Conservation (phyloP, 2,113 vertebrate species). For the Centropus unirufus region DNA sequence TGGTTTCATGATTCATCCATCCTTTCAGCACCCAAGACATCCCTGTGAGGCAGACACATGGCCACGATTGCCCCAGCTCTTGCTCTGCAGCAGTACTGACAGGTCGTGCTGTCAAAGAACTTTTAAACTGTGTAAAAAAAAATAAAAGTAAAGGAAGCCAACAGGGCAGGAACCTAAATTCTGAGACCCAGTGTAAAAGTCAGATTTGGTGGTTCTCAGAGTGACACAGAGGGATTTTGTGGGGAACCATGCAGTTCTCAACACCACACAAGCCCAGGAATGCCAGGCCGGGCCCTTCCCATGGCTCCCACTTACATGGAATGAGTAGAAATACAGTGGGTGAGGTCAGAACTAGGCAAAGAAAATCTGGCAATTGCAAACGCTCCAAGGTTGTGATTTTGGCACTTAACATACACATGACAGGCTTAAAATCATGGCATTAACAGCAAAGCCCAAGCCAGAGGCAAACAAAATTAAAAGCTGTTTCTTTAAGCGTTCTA, state of each 20-base stretch:
- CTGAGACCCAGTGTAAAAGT: too few species aligned
- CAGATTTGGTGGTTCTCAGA: too few species aligned
- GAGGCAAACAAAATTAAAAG: background rate
- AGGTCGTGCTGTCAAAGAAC: fast-evolving
- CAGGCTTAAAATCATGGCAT: background rate
- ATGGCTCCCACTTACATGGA: background rate
- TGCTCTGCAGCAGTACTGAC: fast-evolving
- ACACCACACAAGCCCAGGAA: fast-evolving
- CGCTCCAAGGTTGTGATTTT: background rate
- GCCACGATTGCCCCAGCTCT: fast-evolving
- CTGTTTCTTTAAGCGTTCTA: background rate
- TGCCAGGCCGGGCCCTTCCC: background rate
- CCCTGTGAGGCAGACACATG: fast-evolving
- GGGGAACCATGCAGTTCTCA: fast-evolving
- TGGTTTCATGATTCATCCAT: fast-evolving
- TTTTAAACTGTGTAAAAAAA: too few species aligned
- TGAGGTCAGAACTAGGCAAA: background rate
- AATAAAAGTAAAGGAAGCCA: too few species aligned
- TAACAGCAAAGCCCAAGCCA: background rate
- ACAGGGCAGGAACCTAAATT: too few species aligned
- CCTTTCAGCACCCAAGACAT: background rate
- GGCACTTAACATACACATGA: background rate
- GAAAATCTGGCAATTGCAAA: fast-evolving
- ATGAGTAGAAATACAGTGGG: too few species aligned
- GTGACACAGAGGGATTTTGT: too few species aligned